Evolutionary conservation across 2,888 invertebrate species (phyloP).

Genomic region (Metallyticus violacea): DNA sequence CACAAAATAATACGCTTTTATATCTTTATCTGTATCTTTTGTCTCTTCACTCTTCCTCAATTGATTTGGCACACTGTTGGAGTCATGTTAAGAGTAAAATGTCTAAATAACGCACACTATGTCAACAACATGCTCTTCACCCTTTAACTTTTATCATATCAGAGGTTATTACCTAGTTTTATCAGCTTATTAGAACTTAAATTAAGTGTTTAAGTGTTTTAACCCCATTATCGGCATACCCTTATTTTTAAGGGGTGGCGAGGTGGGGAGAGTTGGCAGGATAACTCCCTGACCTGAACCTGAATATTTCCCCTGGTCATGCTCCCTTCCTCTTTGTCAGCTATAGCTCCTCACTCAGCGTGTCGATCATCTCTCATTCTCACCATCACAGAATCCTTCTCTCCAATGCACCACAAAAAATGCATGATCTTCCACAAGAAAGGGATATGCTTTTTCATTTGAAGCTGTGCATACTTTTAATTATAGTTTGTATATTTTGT

Average conservation of each 20-base stretch:
- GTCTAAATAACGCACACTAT: background rate
- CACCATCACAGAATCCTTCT: background rate
- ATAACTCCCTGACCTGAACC: background rate
- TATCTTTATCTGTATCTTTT: background rate
- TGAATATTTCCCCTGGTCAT: background rate
- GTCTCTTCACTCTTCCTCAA: background rate
- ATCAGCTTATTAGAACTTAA: background rate
- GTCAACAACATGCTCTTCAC: background rate
- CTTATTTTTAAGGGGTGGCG: background rate
- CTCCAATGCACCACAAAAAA: background rate
- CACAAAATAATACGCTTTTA: constrained; percentile 14
- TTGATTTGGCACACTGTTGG: constrained; percentile 10
- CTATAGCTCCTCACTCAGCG: background rate
- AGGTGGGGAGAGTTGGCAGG: background rate
- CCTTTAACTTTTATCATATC: background rate
- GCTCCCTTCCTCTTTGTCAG: background rate
- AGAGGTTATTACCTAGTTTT: background rate
- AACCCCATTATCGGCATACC: background rate
- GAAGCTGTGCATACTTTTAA: no score
- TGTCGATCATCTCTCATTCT: background rate
- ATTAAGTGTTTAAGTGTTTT: background rate
- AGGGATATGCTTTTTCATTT: background rate
- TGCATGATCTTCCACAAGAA: background rate
- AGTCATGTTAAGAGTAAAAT: background rate
- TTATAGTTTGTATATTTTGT: no score